A percentile compares a stretch with the other conserved stretches of the same genome.
Evolutionary conservation across 92 coral and sea anemone genomes (phyloP).

Genomic region (Epizoanthus fatuus): DNA sequence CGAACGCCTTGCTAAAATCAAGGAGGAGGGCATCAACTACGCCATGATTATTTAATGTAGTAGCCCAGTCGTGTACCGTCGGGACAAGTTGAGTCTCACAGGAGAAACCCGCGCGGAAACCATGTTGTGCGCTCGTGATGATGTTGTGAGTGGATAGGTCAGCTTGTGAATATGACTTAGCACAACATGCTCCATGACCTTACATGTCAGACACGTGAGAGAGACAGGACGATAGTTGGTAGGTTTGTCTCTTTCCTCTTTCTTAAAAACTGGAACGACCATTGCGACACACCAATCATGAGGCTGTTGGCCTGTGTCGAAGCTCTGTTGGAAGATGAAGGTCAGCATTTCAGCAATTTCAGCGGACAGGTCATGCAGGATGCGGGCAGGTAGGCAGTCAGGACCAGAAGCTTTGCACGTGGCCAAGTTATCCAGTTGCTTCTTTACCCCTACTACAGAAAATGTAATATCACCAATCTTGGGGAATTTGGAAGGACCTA

Average conservation of each 20-base stretch:
- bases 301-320: not conserved
- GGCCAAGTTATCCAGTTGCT: not conserved
- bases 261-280: conserved; percentile 26
- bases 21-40: conserved; percentile 11
- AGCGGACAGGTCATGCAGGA: too few relatives aligned
- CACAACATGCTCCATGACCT: conserved; percentile 25
- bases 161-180: conserved; percentile 9
- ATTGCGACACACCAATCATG: conserved; percentile 6
- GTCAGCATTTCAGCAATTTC: too few relatives aligned
- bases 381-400: not conserved
- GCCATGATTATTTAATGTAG: not conserved
- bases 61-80: not conserved
- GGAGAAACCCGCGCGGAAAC: conserved; percentile 19
- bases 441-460: not conserved
- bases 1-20: conserved; percentile 26
- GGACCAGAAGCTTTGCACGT: not conserved
- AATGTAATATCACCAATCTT: not conserved
- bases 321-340: too few relatives aligned
- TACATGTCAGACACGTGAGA: conserved; percentile 9
- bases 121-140: conserved; percentile 4
- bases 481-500: not conserved
- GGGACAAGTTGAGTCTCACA: conserved; percentile 29
- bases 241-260: not conserved
- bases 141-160: not conserved
- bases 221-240: conserved; percentile 25